These are phyloP conservation scores for Nycticebus coucang DNA, from an alignment of 2,113 vertebrate genomes.

Conservation along the genomic window DNA sequence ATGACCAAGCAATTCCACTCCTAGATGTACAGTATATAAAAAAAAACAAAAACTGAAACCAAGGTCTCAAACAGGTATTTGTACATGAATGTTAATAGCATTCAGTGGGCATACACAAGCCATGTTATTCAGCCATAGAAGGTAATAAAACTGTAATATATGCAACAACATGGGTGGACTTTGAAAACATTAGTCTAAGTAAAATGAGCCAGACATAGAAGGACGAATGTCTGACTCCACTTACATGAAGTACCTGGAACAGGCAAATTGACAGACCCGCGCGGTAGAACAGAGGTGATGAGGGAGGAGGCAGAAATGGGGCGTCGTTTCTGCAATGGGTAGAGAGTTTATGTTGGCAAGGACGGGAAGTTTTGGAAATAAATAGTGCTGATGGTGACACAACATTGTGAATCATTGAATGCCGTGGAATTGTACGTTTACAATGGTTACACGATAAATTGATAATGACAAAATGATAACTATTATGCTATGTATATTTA, in stretches of 20 bases:
- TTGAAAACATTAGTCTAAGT: no score
- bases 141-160: no score
- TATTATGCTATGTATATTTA: neutral
- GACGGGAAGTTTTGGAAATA: neutral
- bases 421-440: neutral
- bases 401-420: neutral
- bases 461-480: neutral
- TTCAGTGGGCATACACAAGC: neutral
- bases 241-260: no score
- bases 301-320: fast-evolving
- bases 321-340: no score
- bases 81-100: neutral
- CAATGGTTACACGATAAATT: neutral
- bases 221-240: no score
- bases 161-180: no score
- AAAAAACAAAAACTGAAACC: neutral
- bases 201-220: no score
- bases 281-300: neutral
- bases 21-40: no score
- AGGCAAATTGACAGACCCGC: neutral
- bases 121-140: no score
- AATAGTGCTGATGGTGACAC: neutral
- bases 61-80: neutral
- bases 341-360: neutral
- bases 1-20: no score